A percentile compares a stretch with the other conserved stretches of the same genome.
These are phyloP conservation scores for Tenthredo scrophulariae DNA, from an alignment of 2,888 invertebrate genomes.

Conservation along the genomic window DNA sequence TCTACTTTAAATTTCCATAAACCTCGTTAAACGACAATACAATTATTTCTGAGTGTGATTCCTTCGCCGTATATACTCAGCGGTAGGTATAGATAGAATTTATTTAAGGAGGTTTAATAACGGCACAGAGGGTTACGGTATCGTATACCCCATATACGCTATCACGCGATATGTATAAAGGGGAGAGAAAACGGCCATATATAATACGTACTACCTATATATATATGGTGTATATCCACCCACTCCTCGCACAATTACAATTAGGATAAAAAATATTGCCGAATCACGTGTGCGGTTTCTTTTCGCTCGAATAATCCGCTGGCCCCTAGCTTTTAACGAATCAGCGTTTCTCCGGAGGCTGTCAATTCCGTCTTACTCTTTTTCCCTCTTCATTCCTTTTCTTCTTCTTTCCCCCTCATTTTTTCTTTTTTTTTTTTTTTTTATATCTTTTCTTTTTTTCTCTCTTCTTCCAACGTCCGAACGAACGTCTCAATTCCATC, in stretches of 20 bases:
- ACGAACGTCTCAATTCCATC: background rate
- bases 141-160: background rate
- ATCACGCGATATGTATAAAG: background rate
- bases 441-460: constrained; percentile 42
- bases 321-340: constrained; percentile 46
- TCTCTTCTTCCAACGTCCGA: constrained; percentile 10
- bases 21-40: constrained; percentile 67
- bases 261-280: constrained; percentile 61
- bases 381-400: constrained; percentile 43
- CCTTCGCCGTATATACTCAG: constrained; percentile 30
- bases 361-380: constrained; percentile 16
- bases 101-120: background rate
- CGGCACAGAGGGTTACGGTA: background rate
- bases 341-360: constrained; percentile 33
- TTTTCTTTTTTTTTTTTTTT: constrained; percentile 52
- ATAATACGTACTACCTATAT: background rate
- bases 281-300: constrained; percentile 27
- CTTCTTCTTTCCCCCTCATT: constrained; percentile 49
- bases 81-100: background rate
- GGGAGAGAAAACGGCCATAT: background rate
- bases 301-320: constrained; percentile 28
- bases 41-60: constrained; percentile 67
- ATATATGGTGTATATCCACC: background rate
- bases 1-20: constrained; percentile 65
- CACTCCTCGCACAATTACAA: constrained; percentile 58